Evolutionary conservation across 37 sponge, comb jelly and placozoan genomes (phyloP), one percentile per base, ranked within the genome.

Genomic region (Beroe ovata): DNA sequence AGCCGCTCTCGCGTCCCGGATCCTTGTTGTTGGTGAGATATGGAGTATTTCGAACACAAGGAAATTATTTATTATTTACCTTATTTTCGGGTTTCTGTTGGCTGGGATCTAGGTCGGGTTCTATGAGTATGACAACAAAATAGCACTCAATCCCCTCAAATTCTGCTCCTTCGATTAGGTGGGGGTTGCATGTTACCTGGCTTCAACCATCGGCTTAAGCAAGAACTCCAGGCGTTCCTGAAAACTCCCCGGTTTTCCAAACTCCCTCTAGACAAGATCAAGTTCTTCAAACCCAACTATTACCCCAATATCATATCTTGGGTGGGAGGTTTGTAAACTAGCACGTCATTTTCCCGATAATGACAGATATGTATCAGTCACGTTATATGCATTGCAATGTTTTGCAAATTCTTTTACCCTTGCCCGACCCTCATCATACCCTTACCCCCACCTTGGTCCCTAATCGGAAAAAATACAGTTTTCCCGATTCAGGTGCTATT

Each of bases 401-500:
- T 58, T 58, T 18, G 16, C 16, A 19, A 11, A 19, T 18, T 58
- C 18, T 19, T 58, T 18, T 58, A 11, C 16, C 18, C 59, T 58
- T 18, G 11, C 59, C 11, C 11, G 18, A 58, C 11, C 59, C 59
- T 58, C 16, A 19, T 58, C 18, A 19, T 19, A 58, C 59, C 59
- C 59, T 18, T 18, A 11, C 59, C 59, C 59, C 59, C 59, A 11
- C 59, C n/a, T n/a, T n/a, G n/a, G n/a, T n/a, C n/a, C n/a, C n/a
- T n/a, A n/a, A 58, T 58, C 59, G 11, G 59, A 58, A 58, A 58
- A n/a, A n/a, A n/a, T n/a, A n/a, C n/a, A n/a, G n/a, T n/a, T n/a
- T n/a, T n/a, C n/a, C n/a, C n/a, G n/a, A n/a, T 66, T 26, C 84
- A 77, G 84, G 84, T 77, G 47, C 84, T n/a, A 77, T 77, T 19